phyloP scores from a whole-genome alignment of 1,140 invertebrate genomes.

The Charaxes varanes region DNA sequence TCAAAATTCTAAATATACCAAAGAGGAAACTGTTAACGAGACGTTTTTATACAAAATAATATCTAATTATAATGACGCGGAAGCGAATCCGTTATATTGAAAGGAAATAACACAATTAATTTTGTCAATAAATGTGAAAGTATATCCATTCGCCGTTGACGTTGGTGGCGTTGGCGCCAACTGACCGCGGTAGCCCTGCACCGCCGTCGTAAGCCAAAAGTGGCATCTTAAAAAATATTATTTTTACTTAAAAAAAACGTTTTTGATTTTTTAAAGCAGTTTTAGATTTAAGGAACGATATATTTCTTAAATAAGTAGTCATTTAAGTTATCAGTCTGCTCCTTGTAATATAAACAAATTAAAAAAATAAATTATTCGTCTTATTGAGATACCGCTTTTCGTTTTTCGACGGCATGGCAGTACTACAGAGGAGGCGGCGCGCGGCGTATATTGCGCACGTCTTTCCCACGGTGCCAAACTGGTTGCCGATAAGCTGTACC shows the following conservation, averaged over 20 bases:
- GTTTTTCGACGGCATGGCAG: too few relatives aligned
- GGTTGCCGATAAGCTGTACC: constrained; percentile 64
- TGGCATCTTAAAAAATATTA: too few relatives aligned
- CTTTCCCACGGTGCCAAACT: constrained; percentile 68
- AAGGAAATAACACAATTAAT: constrained; percentile 21
- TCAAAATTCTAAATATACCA: neutral
- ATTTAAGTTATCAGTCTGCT: too few relatives aligned
- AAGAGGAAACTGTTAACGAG: constrained; percentile 7
- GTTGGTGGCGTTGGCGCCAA: constrained; percentile 28
- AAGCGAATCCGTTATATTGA: constrained; percentile 11
- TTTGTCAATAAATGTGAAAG: constrained; percentile 33
- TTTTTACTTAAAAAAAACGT: too few relatives aligned
- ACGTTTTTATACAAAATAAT: constrained; percentile 6
- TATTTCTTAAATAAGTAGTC: too few relatives aligned
- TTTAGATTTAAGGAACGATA: too few relatives aligned
- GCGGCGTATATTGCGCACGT: constrained; percentile 49
- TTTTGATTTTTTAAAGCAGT: too few relatives aligned
- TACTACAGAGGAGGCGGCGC: constrained; percentile 57
- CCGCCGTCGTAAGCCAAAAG: too few relatives aligned
- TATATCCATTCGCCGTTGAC: constrained; percentile 22
- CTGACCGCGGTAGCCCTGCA: too few relatives aligned
- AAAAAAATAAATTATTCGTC: too few relatives aligned
- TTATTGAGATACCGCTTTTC: too few relatives aligned
- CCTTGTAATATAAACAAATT: too few relatives aligned
- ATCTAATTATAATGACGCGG: constrained; percentile 12